These are phyloP conservation scores for Branchipolynoe longqiensis DNA, from an alignment of 2,888 invertebrate species.

Conservation along the genomic window DNA sequence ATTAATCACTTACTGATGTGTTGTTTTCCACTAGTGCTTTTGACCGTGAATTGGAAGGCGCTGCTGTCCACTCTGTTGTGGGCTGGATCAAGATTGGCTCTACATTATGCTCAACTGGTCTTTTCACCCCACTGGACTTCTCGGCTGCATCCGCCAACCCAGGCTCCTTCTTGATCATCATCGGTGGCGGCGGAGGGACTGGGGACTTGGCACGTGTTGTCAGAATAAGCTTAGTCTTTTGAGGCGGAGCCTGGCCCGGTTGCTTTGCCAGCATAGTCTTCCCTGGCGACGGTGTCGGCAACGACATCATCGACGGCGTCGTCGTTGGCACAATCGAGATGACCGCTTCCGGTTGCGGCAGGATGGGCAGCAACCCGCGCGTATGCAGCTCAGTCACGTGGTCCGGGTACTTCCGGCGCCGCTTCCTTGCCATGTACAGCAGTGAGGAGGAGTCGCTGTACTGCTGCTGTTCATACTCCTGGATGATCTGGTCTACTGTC, in stretches of 20 bases:
- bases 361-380: conserved; percentile 29
- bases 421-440: conserved; percentile 39
- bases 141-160: neutral
- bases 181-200: too few relatives aligned
- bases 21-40: neutral
- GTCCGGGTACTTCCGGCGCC: conserved; percentile 32
- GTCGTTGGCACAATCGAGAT: conserved; percentile 22
- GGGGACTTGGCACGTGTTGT: too few relatives aligned
- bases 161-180: conserved; percentile 8
- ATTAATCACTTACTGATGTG: neutral
- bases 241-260: too few relatives aligned
- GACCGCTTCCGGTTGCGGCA: neutral
- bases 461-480: conserved; percentile 43
- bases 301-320: neutral
- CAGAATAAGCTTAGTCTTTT: too few relatives aligned
- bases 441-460: conserved; percentile 31
- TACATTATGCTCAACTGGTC: too few relatives aligned
- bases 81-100: conserved; percentile 19
- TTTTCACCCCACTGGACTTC: neutral
- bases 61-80: neutral
- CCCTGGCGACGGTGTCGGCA: neutral
- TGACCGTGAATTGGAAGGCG: neutral
- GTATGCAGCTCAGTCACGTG: conserved; percentile 39
- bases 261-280: too few relatives aligned
- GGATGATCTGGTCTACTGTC: conserved; percentile 44